Evolutionary conservation across 35 echinoderm and acorn worm genomes (phyloP), one percentile per base, ranked within the genome.

Genomic region (Hemicentrotus pulcherrimus): DNA sequence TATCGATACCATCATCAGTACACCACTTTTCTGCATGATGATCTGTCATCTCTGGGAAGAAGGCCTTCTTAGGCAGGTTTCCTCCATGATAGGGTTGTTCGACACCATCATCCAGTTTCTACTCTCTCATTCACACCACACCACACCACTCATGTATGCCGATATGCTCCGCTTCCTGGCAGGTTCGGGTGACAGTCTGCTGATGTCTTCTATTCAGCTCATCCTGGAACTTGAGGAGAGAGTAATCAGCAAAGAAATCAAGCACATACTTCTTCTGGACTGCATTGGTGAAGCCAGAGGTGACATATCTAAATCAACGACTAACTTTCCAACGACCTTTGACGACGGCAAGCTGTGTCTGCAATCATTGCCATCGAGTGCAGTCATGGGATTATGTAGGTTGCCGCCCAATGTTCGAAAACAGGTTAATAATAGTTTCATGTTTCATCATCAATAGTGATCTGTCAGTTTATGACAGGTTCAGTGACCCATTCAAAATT

Each of bases 21-120:
- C 30, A 11, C 91, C 91, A 13, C 48, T 93, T 9, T 58, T 93
- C 48, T 93, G 91, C 48, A 93, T 47, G 30, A 93, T 93, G 91
- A 47, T 93, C 0, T 93, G 91, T 58, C 48, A 58, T 58, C 91
- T 93, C 30, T 93, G 91, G 91, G 91, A 93, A 58, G 91, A 93
- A 93, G 46, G 48, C 13, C 48, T 93, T 58, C 45, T 93, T 48
- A 47, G 5, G 3, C n/a, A 93, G 11, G 48, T 93, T 24, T 93
- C 45, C 19, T 46, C 47, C 11, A 12, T 47, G 45, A 93, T 47
- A 93, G 91, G 91, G 11, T 58, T 93, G 46, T 93, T 93, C 31
- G 46, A 58, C 16, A 31, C 91, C 45, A 58, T 93, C 91, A 93
- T 50, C 22, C 91, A 50, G 15, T 93, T 93, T 47, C n/a, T 93